Percentiles rank a stretch among this genome's conserved stretches.
phyloP scores from a whole-genome alignment of 2,797 vertebrate genomes.

The Myiothlypis chrysogaster region DNA sequence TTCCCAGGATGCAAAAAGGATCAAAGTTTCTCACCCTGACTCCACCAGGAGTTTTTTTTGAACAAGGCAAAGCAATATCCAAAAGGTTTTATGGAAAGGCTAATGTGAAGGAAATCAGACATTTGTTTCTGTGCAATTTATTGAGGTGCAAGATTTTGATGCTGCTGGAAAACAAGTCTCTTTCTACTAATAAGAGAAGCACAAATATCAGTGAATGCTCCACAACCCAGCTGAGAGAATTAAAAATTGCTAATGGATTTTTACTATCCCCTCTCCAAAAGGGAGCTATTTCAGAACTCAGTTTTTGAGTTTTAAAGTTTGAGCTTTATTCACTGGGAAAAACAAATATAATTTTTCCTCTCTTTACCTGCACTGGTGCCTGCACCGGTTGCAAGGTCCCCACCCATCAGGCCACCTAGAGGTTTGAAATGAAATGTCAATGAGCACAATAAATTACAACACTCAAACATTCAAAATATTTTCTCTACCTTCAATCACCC shows the following conservation, averaged over 20 bases:
- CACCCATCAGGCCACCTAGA: constrained; percentile 97
- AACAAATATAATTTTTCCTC: background rate
- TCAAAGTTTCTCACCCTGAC: background rate
- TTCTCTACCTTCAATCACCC: background rate
- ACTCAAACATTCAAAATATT: constrained; percentile 17
- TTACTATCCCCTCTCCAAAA: background rate
- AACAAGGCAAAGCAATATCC: background rate
- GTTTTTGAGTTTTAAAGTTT: background rate
- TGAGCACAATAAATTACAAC: constrained; percentile 13
- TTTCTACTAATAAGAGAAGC: background rate
- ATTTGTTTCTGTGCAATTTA: background rate
- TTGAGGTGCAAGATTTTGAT: background rate
- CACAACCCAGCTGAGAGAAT: background rate
- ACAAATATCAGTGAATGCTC: background rate
- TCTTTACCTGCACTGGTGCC: constrained; percentile 99
- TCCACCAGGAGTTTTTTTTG: background rate
- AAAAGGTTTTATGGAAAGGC: background rate
- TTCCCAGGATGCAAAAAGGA: background rate
- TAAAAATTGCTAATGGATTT: background rate
- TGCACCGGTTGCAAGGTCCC: constrained; percentile 97
- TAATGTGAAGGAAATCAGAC: background rate
- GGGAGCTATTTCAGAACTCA: constrained; percentile 15
- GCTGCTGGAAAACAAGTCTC: background rate
- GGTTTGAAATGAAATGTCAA: constrained; percentile 71
- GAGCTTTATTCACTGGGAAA: constrained; percentile 19